These are phyloP conservation scores for Drosophila seguyi DNA, from an alignment of 1,140 invertebrate genomes.

Conservation along the genomic window DNA sequence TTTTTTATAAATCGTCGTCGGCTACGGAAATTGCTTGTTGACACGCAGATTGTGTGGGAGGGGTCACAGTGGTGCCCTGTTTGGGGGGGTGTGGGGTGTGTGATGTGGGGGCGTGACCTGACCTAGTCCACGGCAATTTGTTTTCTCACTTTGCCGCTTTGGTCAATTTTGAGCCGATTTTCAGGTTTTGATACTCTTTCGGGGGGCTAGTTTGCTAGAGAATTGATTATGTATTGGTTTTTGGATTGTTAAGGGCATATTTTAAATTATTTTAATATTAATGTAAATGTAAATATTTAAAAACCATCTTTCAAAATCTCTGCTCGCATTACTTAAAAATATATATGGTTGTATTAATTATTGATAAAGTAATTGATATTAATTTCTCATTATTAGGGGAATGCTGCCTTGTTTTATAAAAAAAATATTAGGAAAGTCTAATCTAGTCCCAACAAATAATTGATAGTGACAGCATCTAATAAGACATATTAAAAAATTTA, in stretches of 20 bases:
- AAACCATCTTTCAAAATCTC: too few relatives aligned
- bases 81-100: too few relatives aligned
- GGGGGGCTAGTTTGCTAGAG: background rate
- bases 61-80: conserved; percentile 2
- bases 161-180: conserved; percentile 46
- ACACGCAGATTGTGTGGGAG: conserved; percentile 58
- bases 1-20: conserved; percentile 56
- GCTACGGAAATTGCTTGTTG: conserved; percentile 78
- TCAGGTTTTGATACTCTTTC: conserved; percentile 17
- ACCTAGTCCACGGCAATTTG: conserved; percentile 77
- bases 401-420: too few relatives aligned
- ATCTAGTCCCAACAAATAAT: background rate
- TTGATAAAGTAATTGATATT: too few relatives aligned
- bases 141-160: conserved; percentile 57
- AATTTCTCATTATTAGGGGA: too few relatives aligned
- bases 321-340: too few relatives aligned
- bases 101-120: conserved; percentile 39
- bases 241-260: background rate
- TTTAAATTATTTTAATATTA: background rate
- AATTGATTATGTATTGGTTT: background rate
- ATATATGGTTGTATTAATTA: too few relatives aligned
- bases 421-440: too few relatives aligned
- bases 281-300: background rate
- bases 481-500: background rate
- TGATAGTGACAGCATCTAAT: too few relatives aligned